Percentiles rank a stretch among this genome's conserved stretches.
These are phyloP conservation scores for Encarsia formosa DNA, from an alignment of 2,888 invertebrate species.

Conservation along the genomic window DNA sequence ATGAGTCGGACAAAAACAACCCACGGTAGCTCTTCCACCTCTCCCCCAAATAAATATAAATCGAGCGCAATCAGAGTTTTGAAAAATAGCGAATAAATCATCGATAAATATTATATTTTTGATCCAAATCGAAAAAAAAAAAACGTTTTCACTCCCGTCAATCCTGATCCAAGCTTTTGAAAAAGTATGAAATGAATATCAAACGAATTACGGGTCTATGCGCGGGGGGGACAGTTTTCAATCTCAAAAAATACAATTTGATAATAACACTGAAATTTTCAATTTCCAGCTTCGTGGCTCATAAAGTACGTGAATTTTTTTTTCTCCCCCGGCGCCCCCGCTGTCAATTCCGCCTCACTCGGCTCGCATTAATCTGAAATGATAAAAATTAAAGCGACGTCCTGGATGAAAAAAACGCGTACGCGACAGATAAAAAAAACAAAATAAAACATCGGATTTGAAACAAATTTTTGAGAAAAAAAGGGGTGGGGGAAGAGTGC, in stretches of 20 bases:
- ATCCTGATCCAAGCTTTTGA: no score
- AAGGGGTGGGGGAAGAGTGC: not conserved
- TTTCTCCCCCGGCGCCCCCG: no score
- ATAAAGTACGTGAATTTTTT: constrained; percentile 1
- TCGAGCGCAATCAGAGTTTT: no score
- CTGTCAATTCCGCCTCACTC: constrained; percentile 8
- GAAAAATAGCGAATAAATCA: no score
- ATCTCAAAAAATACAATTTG: not conserved
- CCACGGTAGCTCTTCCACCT: no score
- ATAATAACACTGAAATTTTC: not conserved
- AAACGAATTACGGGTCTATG: no score
- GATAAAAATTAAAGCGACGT: constrained; percentile 5
- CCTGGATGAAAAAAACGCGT: not conserved
- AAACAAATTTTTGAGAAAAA: constrained; percentile 17
- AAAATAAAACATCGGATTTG: constrained; percentile 13
- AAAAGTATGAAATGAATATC: no score
- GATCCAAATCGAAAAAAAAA: no score
- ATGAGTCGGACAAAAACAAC: no score
- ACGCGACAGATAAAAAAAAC: not conserved
- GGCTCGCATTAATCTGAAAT: constrained; percentile 11
- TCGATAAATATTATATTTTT: no score
- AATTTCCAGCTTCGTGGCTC: constrained; percentile 3
- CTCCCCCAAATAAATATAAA: no score
- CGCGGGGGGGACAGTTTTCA: not conserved
- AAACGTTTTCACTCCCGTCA: no score